A percentile compares a stretch with the other conserved stretches of the same genome.
phyloP scores from a whole-genome alignment of 1,140 invertebrate species.

The Drosophila azteca region DNA sequence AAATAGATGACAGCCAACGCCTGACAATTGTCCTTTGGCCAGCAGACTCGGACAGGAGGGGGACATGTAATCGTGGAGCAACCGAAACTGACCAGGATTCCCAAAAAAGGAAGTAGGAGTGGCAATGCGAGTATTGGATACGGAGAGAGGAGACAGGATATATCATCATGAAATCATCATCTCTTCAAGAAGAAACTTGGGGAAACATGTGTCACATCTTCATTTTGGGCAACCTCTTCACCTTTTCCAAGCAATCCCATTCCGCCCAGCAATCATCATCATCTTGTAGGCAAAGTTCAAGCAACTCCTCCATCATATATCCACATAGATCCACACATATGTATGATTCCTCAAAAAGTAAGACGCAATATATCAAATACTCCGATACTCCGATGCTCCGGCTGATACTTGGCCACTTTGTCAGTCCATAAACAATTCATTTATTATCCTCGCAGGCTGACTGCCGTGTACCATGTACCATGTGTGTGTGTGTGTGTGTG shows the following conservation, averaged over 20 bases:
- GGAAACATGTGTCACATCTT: no score
- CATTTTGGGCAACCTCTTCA: no score
- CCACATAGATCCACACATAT: no score
- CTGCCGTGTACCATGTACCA: no score
- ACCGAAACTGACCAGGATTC: not conserved
- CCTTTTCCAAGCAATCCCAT: no score
- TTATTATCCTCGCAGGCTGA: constrained; percentile 72
- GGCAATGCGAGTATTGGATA: no score
- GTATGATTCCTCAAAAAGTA: constrained; percentile 2
- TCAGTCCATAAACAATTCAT: constrained; percentile 79
- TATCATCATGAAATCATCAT: no score
- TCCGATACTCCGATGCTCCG: not conserved
- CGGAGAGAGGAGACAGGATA: no score
- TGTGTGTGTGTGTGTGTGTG: no score
- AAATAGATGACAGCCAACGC: constrained; percentile 49
- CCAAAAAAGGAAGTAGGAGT: not conserved
- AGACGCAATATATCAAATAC: constrained; percentile 41
- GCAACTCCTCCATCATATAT: constrained; percentile 15
- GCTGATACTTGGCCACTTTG: constrained; percentile 35
- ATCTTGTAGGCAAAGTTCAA: not conserved
- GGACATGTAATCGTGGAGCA: constrained; percentile 1
- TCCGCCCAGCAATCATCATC: not conserved
- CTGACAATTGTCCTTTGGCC: constrained; percentile 55
- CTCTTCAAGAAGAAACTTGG: no score
- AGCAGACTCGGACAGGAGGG: constrained; percentile 21